These are phyloP conservation scores for Clitarchus hookeri DNA, from an alignment of 2,888 invertebrate species.

Conservation along the genomic window DNA sequence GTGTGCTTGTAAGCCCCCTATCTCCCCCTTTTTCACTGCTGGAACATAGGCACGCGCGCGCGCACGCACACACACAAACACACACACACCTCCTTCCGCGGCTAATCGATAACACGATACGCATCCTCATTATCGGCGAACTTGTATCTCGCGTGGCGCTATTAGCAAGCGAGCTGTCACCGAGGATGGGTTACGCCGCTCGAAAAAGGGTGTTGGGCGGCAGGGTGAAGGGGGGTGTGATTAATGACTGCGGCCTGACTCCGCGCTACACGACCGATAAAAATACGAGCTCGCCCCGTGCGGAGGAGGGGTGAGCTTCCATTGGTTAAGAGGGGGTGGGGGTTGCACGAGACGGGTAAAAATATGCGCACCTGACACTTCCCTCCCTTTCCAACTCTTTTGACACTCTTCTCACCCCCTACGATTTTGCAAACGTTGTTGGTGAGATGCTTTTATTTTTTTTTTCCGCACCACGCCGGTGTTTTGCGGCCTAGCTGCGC, in stretches of 20 bases:
- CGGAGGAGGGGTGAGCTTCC: background rate
- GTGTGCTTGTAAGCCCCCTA: background rate
- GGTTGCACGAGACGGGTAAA: background rate
- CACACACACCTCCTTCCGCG: background rate
- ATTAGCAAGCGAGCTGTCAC: constrained; percentile 8
- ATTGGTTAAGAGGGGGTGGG: background rate
- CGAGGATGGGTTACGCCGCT: background rate
- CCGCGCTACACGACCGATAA: background rate
- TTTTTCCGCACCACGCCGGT: too few relatives aligned
- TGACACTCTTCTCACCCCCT: too few relatives aligned
- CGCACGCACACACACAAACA: background rate
- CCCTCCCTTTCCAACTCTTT: background rate
- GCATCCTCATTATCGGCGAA: constrained; percentile 8
- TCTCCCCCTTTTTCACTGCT: too few relatives aligned
- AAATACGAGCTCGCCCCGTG: background rate
- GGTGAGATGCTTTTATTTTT: too few relatives aligned
- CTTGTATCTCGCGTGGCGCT: constrained; percentile 8
- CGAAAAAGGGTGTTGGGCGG: background rate
- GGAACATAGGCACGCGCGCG: background rate
- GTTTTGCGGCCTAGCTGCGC: too few relatives aligned
- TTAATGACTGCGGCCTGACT: constrained; percentile 14
- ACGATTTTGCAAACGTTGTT: too few relatives aligned
- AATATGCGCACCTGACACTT: constrained; percentile 8
- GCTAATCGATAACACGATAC: constrained; percentile 14
- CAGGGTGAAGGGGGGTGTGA: background rate